phyloP scores from a whole-genome alignment of 2,113 vertebrate genomes.

The Aegotheles bennettii region DNA sequence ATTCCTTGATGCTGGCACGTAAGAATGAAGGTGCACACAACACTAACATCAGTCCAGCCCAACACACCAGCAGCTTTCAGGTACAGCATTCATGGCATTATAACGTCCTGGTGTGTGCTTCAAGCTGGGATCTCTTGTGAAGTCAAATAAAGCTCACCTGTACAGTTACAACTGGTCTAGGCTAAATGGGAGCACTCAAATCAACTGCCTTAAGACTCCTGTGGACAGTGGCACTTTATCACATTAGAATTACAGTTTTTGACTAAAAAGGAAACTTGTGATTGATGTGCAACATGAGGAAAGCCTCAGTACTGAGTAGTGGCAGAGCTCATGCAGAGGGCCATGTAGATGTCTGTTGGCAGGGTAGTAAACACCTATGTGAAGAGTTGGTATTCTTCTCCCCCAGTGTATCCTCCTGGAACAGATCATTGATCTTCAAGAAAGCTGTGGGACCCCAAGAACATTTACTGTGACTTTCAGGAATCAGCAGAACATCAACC shows the following conservation, averaged over 20 bases:
- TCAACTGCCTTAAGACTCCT: not conserved
- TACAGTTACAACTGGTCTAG: not conserved
- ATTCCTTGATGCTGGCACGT: not conserved
- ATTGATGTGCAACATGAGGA: not conserved
- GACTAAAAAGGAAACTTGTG: not conserved
- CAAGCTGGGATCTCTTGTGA: not conserved
- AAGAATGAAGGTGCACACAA: not conserved
- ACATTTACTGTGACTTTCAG: not conserved
- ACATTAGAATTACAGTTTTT: not conserved
- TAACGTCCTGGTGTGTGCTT: not conserved
- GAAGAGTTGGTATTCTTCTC: not conserved
- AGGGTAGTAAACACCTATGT: not conserved
- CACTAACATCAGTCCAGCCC: not conserved
- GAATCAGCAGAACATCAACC: not conserved
- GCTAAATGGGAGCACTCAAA: not conserved
- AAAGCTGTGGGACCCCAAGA: not conserved
- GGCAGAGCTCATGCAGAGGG: not conserved
- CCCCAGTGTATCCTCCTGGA: not conserved
- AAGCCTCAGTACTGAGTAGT: not conserved
- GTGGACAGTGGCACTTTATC: not conserved
- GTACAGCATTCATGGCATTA: not conserved
- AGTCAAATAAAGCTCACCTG: not conserved
- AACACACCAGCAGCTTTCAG: not conserved
- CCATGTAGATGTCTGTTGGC: not conserved
- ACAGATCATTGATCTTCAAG: not conserved